These are phyloP conservation scores for Saccopteryx leptura DNA, from an alignment of 2,113 vertebrate genomes.

Conservation along the genomic window DNA sequence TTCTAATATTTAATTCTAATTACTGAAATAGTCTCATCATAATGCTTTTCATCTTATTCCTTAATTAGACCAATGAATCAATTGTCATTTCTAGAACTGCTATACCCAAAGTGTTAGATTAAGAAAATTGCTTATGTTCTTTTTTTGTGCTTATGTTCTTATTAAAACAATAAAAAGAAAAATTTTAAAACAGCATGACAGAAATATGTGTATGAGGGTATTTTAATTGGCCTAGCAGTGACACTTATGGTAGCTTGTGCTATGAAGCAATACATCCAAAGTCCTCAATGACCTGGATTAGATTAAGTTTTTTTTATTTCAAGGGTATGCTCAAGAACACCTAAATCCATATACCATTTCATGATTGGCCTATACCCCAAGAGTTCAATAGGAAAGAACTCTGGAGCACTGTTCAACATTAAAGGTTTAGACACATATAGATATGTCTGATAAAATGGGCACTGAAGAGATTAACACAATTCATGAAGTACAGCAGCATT, in stretches of 20 bases:
- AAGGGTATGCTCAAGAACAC: not conserved
- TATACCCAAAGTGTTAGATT: not conserved
- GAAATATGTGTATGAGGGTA: not conserved
- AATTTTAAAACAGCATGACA: slow-evolving; percentile 30
- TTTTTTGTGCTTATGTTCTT: not conserved
- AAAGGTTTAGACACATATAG: not conserved
- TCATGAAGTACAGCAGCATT: not conserved
- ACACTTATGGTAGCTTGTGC: not conserved
- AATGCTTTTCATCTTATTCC: not conserved
- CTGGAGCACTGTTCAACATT: not conserved
- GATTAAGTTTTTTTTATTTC: slow-evolving; percentile 32
- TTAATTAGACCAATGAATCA: not conserved
- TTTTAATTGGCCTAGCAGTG: not conserved
- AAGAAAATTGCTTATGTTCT: not conserved
- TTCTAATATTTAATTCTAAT: slow-evolving; percentile 39
- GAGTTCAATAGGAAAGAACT: not conserved
- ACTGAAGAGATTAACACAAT: not conserved
- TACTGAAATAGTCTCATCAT: slow-evolving; percentile 35
- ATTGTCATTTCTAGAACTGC: slow-evolving; percentile 12
- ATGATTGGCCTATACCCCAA: not conserved
- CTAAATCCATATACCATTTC: slow-evolving; percentile 20
- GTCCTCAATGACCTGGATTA: not conserved
- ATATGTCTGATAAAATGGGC: not conserved
- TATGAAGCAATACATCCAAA: not conserved
- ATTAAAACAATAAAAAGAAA: slow-evolving; percentile 52